Base-by-base conservation (phyloP, 2,113 vertebrate genomes). In the Silurus asotus region DNA sequence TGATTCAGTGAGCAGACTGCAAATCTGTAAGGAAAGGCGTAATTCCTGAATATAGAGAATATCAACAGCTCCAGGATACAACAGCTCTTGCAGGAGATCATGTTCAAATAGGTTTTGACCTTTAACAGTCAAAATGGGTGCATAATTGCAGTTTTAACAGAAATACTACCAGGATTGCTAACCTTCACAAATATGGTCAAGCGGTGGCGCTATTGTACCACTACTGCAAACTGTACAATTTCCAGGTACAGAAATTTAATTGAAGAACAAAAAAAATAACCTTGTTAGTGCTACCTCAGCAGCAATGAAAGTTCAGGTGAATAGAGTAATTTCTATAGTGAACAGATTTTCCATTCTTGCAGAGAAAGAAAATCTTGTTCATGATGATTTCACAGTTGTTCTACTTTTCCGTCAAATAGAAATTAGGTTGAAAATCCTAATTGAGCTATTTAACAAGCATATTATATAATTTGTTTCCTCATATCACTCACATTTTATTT, bases 401-500 rank as follows among this genome's bases (percentile, higher is more conserved):
- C 15, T 20, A 72, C 45, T 48, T 37, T 69, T 37, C 28, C 6
- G 67, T 69, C 8, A 37, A 45, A 15, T 69, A 69, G 28, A 69
- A 69, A 69, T 69, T 69, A 17, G 8, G 28, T 69, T 15, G 14
- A 69, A 7, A 74, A 48, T 49, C 45, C 17, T 20, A 5, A 7
- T 75, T 23, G 8, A 77, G 0, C 10, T 23, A 13, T 75, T 51
- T 75, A 51, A 75, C 10, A 48, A 8, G 2, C 72, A n/a, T 13
- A 75, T 11, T 75, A 19, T n/a, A 75, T n/a, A 55, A 17, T 55
- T n/a, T 51, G 28, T 17, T 45, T 8, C 45, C 48, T 55, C 51
- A 9, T 51, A 65, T 64, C 56, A 25, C 45, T 59, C 9, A 23
- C n/a, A 64, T 28, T 86, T 82, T 75, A 65, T 87, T 58, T 76